phyloP scores from a whole-genome alignment of 1,140 invertebrate genomes.

The Hylaeus anthracinus region DNA sequence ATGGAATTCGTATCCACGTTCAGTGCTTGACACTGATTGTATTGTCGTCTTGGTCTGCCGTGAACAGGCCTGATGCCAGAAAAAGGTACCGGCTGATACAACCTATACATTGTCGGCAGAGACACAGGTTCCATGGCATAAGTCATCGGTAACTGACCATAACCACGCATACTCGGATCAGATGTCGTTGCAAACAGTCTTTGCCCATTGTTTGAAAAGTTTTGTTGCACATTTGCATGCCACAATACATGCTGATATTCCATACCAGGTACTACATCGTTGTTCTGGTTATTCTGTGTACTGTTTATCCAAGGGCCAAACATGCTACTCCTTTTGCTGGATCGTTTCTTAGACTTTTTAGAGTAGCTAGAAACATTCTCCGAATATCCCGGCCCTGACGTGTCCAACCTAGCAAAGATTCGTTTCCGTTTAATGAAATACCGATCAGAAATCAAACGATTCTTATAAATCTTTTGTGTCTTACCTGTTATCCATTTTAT shows the following conservation, averaged over 20 bases:
- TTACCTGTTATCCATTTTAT: conserved; percentile 55
- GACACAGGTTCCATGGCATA: conserved; percentile 82
- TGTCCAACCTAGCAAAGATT: conserved; percentile 29
- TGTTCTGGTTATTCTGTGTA: conserved; percentile 24
- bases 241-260: conserved; percentile 54
- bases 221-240: conserved; percentile 49
- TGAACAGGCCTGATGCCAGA: conserved; percentile 67
- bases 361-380: conserved; percentile 21
- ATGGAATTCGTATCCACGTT: conserved; percentile 57
- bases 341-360: conserved; percentile 53
- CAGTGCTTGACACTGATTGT: conserved; percentile 45
- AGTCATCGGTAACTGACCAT: conserved; percentile 79
- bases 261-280: conserved; percentile 18
- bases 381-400: conserved; percentile 14
- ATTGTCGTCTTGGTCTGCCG: conserved; percentile 57
- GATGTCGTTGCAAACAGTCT: conserved; percentile 80
- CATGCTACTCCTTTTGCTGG: conserved; percentile 37
- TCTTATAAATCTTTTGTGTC: background rate
- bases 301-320: conserved; percentile 23
- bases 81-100: conserved; percentile 71
- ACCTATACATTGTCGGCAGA: conserved; percentile 76
- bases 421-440: conserved; percentile 11
- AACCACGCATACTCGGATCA: conserved; percentile 80
- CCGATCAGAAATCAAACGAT: background rate
- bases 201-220: conserved; percentile 69